Conservation (phyloP, 2,888 invertebrate genomes). For the Ophion ventricosus region DNA sequence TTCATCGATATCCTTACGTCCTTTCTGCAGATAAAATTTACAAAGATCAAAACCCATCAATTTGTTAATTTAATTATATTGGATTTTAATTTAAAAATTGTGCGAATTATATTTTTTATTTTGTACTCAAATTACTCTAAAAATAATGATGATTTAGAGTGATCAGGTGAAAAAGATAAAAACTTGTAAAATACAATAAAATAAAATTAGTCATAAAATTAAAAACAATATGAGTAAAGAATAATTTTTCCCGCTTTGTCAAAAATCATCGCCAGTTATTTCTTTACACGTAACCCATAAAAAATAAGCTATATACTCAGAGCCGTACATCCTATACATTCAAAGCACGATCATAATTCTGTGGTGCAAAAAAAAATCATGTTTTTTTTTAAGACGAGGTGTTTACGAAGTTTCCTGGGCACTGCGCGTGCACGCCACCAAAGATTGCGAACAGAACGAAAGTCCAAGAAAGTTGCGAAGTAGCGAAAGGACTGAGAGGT, state of each 20-base stretch:
- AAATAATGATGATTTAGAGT: neutral
- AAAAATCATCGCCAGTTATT: slow-evolving; percentile 3
- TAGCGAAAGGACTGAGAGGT: slow-evolving; percentile 36
- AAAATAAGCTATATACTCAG: neutral
- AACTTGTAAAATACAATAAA: neutral
- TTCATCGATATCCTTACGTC: too few relatives aligned
- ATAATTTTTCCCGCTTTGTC: neutral
- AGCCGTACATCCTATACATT: neutral
- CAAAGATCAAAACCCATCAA: too few relatives aligned
- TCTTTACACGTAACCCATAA: slow-evolving; percentile 11
- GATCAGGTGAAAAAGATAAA: neutral
- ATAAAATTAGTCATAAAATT: neutral
- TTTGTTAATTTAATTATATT: too few relatives aligned
- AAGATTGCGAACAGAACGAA: slow-evolving; percentile 69
- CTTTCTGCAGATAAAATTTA: too few relatives aligned
- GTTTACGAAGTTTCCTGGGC: slow-evolving; percentile 1
- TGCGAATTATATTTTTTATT: neutral
- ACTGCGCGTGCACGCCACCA: slow-evolving; percentile 58
- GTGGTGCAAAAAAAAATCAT: neutral
- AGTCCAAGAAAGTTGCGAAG: slow-evolving; percentile 46
- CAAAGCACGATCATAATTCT: neutral
- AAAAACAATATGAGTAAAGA: neutral
- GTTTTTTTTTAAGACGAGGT: neutral
- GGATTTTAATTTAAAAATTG: neutral
- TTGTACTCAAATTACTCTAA: neutral